Evolutionary conservation across 2,888 invertebrate genomes (phyloP).

Genomic region (Catocala nupta): DNA sequence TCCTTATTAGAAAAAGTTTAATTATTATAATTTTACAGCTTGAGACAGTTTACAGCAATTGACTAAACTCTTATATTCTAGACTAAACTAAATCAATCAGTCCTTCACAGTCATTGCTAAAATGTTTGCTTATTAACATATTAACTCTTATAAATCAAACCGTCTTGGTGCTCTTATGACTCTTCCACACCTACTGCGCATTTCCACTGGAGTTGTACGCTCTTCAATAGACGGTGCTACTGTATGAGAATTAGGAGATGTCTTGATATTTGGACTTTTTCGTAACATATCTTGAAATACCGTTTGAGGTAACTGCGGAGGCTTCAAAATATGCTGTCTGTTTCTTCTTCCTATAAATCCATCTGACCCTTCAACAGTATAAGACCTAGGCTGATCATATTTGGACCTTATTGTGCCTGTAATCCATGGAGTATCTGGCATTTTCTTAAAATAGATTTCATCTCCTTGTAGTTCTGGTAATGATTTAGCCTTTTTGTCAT

Average conservation of each 20-base stretch:
- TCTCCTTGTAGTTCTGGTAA: conserved; percentile 29
- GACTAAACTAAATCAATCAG: not conserved
- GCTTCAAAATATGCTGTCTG: too few relatives aligned
- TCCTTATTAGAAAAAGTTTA: too few relatives aligned
- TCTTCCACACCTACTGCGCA: conserved; percentile 16
- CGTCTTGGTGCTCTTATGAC: conserved; percentile 1
- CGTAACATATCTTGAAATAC: too few relatives aligned
- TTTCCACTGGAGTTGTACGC: conserved; percentile 12
- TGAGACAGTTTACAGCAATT: too few relatives aligned
- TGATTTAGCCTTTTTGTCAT: conserved; percentile 3
- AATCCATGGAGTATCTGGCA: conserved; percentile 9
- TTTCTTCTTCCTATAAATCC: too few relatives aligned
- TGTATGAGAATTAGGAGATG: conserved; percentile 4
- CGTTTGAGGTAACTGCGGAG: too few relatives aligned
- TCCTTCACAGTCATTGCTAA: conserved; percentile 2
- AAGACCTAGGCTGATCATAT: too few relatives aligned
- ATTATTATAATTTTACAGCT: too few relatives aligned
- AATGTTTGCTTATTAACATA: not conserved
- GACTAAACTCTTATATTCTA: not conserved
- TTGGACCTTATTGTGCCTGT: conserved; percentile 3
- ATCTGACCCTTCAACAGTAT: too few relatives aligned
- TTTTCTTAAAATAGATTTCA: conserved; percentile 17
- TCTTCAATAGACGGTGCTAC: conserved; percentile 15
- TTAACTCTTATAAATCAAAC: not conserved
- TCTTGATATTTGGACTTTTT: conserved; percentile 10